Percentiles rank a stretch among this genome's conserved stretches.
phyloP scores from a whole-genome alignment of 2,113 vertebrate genomes.

The Mixornis gularis region DNA sequence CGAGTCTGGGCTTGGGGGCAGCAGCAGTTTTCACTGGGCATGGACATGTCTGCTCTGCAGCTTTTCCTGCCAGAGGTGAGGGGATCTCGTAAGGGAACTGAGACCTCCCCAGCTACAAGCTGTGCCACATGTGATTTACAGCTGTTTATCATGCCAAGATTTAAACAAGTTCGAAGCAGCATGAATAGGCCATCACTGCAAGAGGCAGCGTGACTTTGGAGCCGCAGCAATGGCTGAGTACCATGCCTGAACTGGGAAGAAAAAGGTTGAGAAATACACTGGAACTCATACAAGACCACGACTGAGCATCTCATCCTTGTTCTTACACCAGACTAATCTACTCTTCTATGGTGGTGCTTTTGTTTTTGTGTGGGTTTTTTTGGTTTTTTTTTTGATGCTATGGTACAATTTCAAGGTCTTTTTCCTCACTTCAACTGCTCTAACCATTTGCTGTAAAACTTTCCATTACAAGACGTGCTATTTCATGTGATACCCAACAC shows the following conservation, averaged over 20 bases:
- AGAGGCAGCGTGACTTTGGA: accelerated
- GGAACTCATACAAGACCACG: background rate
- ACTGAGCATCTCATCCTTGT: background rate
- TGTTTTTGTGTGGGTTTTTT: no score
- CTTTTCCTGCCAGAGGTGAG: background rate
- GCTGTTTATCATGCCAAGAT: background rate
- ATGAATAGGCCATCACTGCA: background rate
- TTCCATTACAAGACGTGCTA: background rate
- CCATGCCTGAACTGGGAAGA: background rate
- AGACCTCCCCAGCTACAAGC: background rate
- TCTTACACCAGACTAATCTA: background rate
- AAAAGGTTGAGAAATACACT: background rate
- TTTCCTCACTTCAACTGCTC: background rate
- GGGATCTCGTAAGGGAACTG: background rate
- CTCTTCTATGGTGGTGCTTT: no score
- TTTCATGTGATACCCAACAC: background rate
- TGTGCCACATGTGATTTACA: background rate
- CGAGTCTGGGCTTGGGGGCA: background rate
- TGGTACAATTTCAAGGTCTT: background rate
- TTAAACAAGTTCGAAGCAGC: background rate
- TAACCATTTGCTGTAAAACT: background rate
- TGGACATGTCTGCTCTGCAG: background rate
- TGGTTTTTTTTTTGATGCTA: background rate
- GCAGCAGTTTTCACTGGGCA: background rate
- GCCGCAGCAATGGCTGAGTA: background rate